Base-by-base conservation (phyloP, 2,113 vertebrate genomes). In the Gila orcuttii region DNA sequence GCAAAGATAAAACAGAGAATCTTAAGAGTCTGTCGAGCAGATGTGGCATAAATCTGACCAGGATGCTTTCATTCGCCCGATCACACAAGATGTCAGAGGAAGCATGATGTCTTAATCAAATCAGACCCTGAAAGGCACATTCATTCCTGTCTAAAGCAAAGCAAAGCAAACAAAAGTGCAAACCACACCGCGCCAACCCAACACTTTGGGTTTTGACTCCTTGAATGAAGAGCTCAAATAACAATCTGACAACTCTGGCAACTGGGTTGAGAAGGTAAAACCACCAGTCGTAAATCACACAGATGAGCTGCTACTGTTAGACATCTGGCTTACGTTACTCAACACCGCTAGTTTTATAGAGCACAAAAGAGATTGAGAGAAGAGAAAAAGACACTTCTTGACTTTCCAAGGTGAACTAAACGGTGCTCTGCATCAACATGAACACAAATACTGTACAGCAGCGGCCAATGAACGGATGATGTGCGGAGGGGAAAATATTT, bases 271-370 rank as follows among this genome's bases (percentile, higher is more conserved):
- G 55, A 57, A 57, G 55, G 55, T 57, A 57, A 57, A 57, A 21
- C 55, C 19, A 21, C 19, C 6, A 19, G 55, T 57, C 39, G 60
- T 88, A 64, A 89, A 85, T 82, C 76, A 86, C 62, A 74, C 74
- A 86, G 86, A 87, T 88, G 33, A 82, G 23, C 81, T 47, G 89
- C 91, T 92, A 91, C 91, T 87, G 91, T 89, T 76, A 52, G 82
- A 76, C 89, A 91, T 90, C 89, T 92, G 91, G 87, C 75, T 84
- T 21, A 19, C 47, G 88, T 91, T 88, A 87, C 21, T 6, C 21
- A 31, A 62, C 73, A n/a, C n/a, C 25, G 36, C 11, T 57, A 79
- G 62, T 28, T 82, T 86, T 31, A 83, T 33, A 78, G 79, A 73
- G 52, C 59, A 64, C 21, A 76, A 21, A 57, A 66, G 33, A 68